Conservation (phyloP, 2,888 invertebrate genomes). For the Halictus quadricinctus region DNA sequence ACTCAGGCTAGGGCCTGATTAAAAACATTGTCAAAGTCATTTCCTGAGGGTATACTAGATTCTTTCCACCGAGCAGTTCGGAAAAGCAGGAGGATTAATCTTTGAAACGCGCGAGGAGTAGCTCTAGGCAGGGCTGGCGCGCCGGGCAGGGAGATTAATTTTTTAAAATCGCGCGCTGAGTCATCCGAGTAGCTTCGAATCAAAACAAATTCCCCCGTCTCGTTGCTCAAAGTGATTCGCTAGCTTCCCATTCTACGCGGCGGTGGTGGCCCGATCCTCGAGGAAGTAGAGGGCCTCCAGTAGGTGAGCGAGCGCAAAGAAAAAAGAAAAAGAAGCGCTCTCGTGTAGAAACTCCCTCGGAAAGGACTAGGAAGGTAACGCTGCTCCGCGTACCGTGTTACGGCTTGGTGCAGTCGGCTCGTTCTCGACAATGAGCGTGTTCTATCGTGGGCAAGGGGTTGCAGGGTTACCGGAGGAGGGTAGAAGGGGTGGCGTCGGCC, state of each 20-base stretch:
- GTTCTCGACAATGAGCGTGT: slow-evolving; percentile 70
- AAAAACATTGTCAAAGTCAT: neutral
- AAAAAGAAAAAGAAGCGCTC: slow-evolving; percentile 45
- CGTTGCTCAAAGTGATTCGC: slow-evolving; percentile 39
- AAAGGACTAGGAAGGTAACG: slow-evolving; percentile 7
- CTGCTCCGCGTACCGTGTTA: neutral
- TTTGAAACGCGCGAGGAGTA: neutral
- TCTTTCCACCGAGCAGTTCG: neutral
- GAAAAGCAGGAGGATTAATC: neutral
- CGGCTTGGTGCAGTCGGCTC: slow-evolving; percentile 32
- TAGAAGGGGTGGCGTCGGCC: slow-evolving; percentile 75
- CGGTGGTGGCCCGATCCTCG: slow-evolving; percentile 36
- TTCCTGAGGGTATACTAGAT: neutral
- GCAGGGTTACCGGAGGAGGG: slow-evolving; percentile 40
- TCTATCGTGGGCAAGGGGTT: slow-evolving; percentile 63
- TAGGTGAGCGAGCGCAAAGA: slow-evolving; percentile 45
- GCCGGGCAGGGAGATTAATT: slow-evolving; percentile 45
- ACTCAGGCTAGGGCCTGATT: neutral
- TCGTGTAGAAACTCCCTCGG: slow-evolving; percentile 41
- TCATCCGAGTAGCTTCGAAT: slow-evolving; percentile 53
- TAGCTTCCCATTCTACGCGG: slow-evolving; percentile 32
- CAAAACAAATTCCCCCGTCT: slow-evolving; percentile 43
- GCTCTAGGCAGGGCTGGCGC: neutral
- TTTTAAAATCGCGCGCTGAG: slow-evolving; percentile 50
- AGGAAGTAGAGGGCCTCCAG: slow-evolving; percentile 32